phyloP scores from a whole-genome alignment of 1,140 invertebrate species.

The Achroia grisella region DNA sequence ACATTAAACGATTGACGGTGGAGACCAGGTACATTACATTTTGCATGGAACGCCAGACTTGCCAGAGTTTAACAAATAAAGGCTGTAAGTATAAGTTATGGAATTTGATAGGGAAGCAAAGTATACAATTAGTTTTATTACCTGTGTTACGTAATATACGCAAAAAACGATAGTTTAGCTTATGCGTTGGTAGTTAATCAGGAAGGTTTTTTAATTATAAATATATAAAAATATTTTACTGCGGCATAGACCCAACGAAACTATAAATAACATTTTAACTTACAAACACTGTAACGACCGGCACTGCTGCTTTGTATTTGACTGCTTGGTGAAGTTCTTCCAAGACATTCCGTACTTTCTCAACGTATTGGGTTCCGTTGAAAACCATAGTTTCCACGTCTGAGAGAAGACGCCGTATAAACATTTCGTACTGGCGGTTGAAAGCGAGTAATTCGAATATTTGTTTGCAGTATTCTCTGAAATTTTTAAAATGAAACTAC shows the following conservation, averaged over 20 bases:
- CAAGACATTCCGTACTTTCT: conserved; percentile 41
- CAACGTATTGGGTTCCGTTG: conserved; percentile 58
- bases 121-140: too few relatives aligned
- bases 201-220: too few relatives aligned
- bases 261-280: too few relatives aligned
- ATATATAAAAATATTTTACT: too few relatives aligned
- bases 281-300: conserved; percentile 78
- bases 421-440: conserved; percentile 78
- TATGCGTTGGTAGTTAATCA: too few relatives aligned
- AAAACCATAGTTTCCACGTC: conserved; percentile 72
- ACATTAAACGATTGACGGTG: conserved; percentile 74
- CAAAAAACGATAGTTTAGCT: too few relatives aligned
- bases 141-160: too few relatives aligned
- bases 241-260: too few relatives aligned
- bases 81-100: conserved; percentile 63
- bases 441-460: conserved; percentile 73
- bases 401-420: conserved; percentile 72
- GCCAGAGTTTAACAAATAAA: conserved; percentile 76
- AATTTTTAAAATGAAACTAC: neutral
- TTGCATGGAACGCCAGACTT: conserved; percentile 78
- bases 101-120: too few relatives aligned
- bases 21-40: conserved; percentile 77
- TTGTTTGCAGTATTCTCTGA: conserved; percentile 58
- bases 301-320: conserved; percentile 76
- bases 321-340: conserved; percentile 75